Evolutionary conservation across 2,113 vertebrate species (phyloP), one percentile per base, ranked within the genome.

Genomic region (Laterallus jamaicensis): DNA sequence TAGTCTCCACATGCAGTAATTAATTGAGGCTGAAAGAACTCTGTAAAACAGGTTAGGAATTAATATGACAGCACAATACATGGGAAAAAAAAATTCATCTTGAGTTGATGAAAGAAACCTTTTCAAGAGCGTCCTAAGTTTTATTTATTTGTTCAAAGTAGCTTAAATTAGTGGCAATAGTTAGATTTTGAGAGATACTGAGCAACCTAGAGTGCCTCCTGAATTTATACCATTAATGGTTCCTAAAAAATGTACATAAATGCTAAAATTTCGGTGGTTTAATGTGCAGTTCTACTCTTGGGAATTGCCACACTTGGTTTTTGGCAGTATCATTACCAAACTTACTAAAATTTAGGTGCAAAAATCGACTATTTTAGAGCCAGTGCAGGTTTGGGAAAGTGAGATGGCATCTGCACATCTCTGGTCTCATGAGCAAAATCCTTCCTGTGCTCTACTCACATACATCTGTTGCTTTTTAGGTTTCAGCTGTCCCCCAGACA

Each of bases 1-100:
- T 88, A 47, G 71, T 95, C 95, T 97, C 96, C 95, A 95, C 82
- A 91, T 88, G 92, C 93, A 92, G 82, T 93, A 97, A 96, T 83
- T 83, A 96, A 95, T 96, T 96, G 32, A 50, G 58, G 58, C 90
- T 82, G 96, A 87, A 62, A 74, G 67, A 93, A 75, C 86, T 95
- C 64, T 17, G 82, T 94, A 58, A 96, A 96, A 96, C 90, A 96
- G 95, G 94, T 92, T 86, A 95, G 95, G 58, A 82, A 95, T 95
- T 88, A 89, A 91, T 88, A 96, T 15, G 66, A 66, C 75, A 83
- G 73, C 84, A 68, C 79, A 88, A 71, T 3, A 3, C 66, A 68
- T 24, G 70, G 52, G 70, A 40, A 35, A 44, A 91, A 44, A 91
- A 88, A 95, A 64, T 69, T 29, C 87, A 88, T 76, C 40, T 26